Percentiles rank a stretch among this genome's conserved stretches.
These are phyloP conservation scores for Cheirogaleus medius DNA, from an alignment of 2,113 vertebrate genomes.

Conservation along the genomic window DNA sequence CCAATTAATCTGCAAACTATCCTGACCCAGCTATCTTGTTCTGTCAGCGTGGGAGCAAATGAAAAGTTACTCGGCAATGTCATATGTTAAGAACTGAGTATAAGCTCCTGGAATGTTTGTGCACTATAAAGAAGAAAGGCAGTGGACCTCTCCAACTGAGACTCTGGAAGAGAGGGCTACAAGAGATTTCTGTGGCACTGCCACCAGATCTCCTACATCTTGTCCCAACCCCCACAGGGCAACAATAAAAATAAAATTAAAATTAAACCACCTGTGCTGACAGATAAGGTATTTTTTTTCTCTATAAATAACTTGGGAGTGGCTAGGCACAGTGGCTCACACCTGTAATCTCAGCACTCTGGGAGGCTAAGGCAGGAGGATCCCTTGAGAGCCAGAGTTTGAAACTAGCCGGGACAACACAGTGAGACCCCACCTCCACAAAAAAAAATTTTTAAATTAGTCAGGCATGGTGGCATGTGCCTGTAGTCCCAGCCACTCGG, in stretches of 20 bases:
- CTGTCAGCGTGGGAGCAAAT: background rate
- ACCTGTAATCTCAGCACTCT: too few species aligned
- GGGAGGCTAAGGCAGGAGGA: too few species aligned
- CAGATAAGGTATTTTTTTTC: background rate
- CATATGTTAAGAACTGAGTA: background rate
- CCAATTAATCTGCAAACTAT: constrained; percentile 11
- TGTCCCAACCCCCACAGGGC: background rate
- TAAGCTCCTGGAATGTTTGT: background rate
- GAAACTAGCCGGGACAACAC: too few species aligned
- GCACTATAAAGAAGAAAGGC: background rate
- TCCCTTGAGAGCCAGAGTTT: too few species aligned
- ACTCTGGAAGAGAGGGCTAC: background rate
- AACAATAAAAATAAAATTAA: background rate
- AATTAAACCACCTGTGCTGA: background rate
- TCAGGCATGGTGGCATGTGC: too few species aligned
- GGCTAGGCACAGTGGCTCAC: too few species aligned
- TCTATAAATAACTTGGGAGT: background rate
- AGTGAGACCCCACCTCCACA: too few species aligned
- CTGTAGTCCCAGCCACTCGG: too few species aligned
- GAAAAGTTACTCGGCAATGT: background rate
- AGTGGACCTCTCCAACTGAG: background rate
- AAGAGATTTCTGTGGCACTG: background rate
- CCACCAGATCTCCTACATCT: background rate
- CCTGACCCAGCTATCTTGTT: background rate
- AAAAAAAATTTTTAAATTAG: too few species aligned